These are phyloP conservation scores for Chalcosyrphus nemorum DNA, from an alignment of 2,888 invertebrate genomes.

Conservation along the genomic window DNA sequence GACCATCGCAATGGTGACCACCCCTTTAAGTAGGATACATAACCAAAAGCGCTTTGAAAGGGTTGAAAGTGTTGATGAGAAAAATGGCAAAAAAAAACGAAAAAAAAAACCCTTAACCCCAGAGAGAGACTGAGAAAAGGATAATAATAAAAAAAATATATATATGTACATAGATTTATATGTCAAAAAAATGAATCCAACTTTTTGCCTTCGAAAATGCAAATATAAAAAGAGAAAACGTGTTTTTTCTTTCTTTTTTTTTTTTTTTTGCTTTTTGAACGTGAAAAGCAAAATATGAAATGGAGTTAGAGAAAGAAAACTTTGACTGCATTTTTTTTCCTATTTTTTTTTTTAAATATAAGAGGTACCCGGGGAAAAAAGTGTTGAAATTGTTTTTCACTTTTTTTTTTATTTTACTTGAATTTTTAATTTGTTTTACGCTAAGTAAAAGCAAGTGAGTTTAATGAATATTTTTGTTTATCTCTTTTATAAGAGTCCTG, in stretches of 20 bases:
- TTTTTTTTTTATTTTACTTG: neutral
- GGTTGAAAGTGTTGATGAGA: conserved; percentile 13
- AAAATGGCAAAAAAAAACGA: conserved; percentile 8
- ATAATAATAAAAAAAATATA: conserved; percentile 3
- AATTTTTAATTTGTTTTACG: conserved; percentile 2
- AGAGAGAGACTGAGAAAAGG: neutral
- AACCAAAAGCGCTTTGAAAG: conserved; percentile 36
- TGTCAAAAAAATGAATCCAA: neutral
- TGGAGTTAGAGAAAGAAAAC: neutral
- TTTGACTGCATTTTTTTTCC: conserved; percentile 5
- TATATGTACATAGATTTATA: neutral
- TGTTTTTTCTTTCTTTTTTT: neutral
- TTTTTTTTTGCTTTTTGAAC: neutral
- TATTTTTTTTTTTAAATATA: neutral
- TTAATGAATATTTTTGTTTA: conserved; percentile 1
- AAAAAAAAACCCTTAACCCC: conserved; percentile 30
- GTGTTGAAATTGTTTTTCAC: neutral
- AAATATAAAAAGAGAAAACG: neutral
- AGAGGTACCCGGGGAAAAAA: neutral
- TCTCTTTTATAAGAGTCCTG: neutral
- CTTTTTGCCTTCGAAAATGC: conserved; percentile 1
- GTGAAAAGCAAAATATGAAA: neutral
- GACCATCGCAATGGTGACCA: conserved; percentile 16
- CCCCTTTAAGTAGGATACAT: conserved; percentile 27
- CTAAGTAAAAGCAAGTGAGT: neutral